Conservation (phyloP, 2,797 vertebrate species). For the Alexandromys oeconomus region DNA sequence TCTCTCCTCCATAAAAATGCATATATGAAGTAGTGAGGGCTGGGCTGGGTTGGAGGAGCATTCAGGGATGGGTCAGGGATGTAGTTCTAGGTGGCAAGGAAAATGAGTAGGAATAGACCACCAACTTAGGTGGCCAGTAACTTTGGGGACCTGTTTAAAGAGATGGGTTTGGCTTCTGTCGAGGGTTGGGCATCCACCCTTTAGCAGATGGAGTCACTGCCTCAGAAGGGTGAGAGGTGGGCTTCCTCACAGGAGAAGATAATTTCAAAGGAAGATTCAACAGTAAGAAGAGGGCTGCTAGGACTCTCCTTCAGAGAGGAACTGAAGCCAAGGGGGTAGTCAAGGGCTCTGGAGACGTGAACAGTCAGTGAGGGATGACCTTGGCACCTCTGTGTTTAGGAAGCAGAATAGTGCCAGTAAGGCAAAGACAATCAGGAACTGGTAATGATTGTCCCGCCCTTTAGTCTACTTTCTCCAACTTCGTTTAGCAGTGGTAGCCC, state of each 20-base stretch:
- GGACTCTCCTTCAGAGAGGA: neutral
- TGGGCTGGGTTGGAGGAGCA: neutral
- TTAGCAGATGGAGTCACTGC: neutral
- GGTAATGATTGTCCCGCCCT: neutral
- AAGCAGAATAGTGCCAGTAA: neutral
- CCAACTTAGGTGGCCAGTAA: neutral
- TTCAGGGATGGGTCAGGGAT: neutral
- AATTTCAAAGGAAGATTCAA: neutral
- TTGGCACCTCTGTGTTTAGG: neutral
- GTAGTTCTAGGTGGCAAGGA: neutral
- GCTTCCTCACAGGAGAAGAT: neutral
- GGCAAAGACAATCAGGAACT: neutral
- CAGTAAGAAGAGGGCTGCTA: neutral
- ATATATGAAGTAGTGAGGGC: neutral
- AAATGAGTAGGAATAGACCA: neutral
- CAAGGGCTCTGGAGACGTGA: neutral
- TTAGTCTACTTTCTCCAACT: neutral
- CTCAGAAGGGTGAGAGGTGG: neutral
- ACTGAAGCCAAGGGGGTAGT: neutral
- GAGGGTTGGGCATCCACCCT: neutral
- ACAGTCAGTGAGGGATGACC: neutral
- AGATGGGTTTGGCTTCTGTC: neutral
- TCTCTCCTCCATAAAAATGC: neutral
- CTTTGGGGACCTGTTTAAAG: neutral
- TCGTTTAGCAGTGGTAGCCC: neutral